Evolutionary conservation across 2,888 invertebrate species (phyloP).

Genomic region (Mythimna impura): DNA sequence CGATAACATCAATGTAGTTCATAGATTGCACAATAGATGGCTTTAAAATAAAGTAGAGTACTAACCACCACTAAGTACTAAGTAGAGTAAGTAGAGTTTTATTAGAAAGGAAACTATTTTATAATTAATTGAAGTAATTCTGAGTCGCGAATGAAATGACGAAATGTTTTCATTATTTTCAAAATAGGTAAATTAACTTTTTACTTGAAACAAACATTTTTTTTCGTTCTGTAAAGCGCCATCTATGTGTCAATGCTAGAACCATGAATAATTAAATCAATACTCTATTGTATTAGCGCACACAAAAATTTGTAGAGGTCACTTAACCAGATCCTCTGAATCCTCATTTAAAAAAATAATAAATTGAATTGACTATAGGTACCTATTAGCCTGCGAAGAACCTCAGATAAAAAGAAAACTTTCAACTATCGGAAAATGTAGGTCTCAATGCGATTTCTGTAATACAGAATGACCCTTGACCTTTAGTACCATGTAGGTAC

Average conservation of each 20-base stretch:
- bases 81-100: too few species aligned
- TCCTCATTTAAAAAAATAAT: fast-evolving
- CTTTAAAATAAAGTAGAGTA: neutral
- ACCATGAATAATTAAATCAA: slow-evolving; percentile 6
- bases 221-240: neutral
- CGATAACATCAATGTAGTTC: neutral
- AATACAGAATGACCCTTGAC: too few species aligned
- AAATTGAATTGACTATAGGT: neutral
- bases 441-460: too few species aligned
- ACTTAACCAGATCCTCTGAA: neutral
- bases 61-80: too few species aligned
- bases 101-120: neutral
- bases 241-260: neutral
- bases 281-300: slow-evolving; percentile 1
- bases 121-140: neutral
- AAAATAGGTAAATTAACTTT: neutral
- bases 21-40: neutral
- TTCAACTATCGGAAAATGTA: too few species aligned
- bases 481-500: too few species aligned
- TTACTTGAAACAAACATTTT: neutral
- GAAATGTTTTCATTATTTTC: neutral
- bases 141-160: too few species aligned
- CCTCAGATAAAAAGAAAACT: too few species aligned
- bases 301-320: slow-evolving; percentile 1
- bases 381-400: too few species aligned